These are phyloP conservation scores for Pimpla rufipes DNA, from an alignment of 2,888 invertebrate species.

Conservation along the genomic window DNA sequence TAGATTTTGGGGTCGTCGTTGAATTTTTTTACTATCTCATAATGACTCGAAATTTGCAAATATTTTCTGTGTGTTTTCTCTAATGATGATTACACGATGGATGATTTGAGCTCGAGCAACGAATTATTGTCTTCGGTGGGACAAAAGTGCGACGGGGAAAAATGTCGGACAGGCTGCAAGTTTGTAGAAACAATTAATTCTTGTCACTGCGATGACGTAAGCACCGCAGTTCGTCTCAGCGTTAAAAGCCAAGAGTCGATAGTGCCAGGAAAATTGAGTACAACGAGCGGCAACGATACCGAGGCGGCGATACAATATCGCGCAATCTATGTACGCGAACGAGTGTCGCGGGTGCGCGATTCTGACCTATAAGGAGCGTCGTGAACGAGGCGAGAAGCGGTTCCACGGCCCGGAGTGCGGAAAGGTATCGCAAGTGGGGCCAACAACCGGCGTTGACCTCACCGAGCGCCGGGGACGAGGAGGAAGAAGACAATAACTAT, in stretches of 20 bases:
- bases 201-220: background rate
- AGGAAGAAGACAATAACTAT: slow-evolving; percentile 40
- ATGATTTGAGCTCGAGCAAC: too few relatives aligned
- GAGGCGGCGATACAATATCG: background rate
- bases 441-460: slow-evolving; percentile 83
- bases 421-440: slow-evolving; percentile 74
- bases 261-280: background rate
- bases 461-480: slow-evolving; percentile 26
- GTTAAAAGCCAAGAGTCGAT: background rate
- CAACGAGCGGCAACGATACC: background rate
- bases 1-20: background rate
- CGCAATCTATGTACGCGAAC: slow-evolving; percentile 4
- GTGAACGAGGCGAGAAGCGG: slow-evolving; percentile 56
- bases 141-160: background rate
- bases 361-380: slow-evolving; percentile 62
- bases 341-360: slow-evolving; percentile 35
- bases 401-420: slow-evolving; percentile 57
- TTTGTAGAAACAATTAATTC: background rate
- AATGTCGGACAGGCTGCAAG: background rate
- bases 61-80: too few relatives aligned
- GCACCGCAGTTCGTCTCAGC: background rate
- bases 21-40: background rate
- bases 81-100: too few relatives aligned
- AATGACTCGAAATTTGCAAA: background rate
- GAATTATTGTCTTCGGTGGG: too few relatives aligned